A percentile compares a stretch with the other conserved stretches of the same genome.
Evolutionary conservation across 2,797 vertebrate genomes (phyloP).

Genomic region (Mus spretus): DNA sequence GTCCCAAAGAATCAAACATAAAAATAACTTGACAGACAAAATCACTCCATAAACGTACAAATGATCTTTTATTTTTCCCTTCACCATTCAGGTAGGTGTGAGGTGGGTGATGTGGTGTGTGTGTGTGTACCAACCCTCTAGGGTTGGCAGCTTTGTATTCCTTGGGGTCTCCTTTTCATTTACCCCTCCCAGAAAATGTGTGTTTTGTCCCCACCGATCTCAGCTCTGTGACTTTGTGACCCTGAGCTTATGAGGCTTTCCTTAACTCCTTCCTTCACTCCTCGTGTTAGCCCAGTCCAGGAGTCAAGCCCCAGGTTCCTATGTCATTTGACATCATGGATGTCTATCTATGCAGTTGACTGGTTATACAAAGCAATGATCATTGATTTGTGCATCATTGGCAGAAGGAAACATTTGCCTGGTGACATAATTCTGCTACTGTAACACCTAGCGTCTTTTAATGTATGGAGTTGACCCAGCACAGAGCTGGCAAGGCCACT

Average conservation of each 20-base stretch:
- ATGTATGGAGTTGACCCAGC: background rate
- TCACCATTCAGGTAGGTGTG: too few relatives aligned
- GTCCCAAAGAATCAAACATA: background rate
- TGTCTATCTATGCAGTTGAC: background rate
- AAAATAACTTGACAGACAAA: background rate
- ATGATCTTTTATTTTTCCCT: background rate
- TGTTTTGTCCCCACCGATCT: conserved; percentile 25
- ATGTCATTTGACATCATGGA: background rate
- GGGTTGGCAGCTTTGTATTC: too few relatives aligned
- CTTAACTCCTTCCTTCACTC: background rate
- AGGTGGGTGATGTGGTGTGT: background rate
- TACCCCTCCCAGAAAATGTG: background rate
- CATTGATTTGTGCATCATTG: background rate
- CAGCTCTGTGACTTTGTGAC: background rate
- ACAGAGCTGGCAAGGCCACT: background rate
- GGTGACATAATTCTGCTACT: background rate
- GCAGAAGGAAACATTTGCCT: background rate
- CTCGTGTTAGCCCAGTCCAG: background rate
- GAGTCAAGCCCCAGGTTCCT: background rate
- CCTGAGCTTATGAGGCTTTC: background rate
- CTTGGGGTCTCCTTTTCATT: background rate
- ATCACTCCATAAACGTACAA: background rate
- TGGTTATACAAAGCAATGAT: background rate
- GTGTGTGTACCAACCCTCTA: background rate
- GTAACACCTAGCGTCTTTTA: background rate